These are phyloP conservation scores for Gulo gulo DNA, from an alignment of 2,113 vertebrate genomes.

Conservation along the genomic window DNA sequence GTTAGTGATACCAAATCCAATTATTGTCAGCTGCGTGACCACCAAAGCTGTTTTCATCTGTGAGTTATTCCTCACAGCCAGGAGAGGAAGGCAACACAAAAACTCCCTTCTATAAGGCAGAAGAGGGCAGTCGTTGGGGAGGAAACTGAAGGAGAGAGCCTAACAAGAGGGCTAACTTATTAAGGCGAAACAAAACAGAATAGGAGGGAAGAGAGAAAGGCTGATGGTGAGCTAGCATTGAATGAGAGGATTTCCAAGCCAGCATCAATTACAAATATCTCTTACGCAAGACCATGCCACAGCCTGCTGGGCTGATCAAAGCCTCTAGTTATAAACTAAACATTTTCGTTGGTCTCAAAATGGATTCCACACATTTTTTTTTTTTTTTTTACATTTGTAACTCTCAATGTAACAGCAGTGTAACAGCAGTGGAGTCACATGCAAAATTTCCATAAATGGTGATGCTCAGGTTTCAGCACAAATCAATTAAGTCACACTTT, in stretches of 20 bases:
- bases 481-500: background rate
- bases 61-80: background rate
- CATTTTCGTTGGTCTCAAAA: background rate
- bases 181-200: constrained; percentile 28
- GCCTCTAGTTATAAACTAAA: background rate
- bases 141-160: background rate
- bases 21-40: constrained; percentile 30
- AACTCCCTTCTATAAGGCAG: background rate
- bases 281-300: background rate
- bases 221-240: constrained; percentile 35
- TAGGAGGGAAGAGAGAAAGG: background rate
- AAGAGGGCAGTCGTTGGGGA: background rate
- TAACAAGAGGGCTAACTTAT: background rate
- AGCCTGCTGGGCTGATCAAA: background rate
- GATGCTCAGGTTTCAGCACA: background rate
- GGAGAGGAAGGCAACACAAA: background rate
- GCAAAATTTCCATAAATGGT: background rate
- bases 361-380: background rate
- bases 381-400: background rate
- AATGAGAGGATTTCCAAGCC: constrained; percentile 45
- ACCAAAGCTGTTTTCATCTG: constrained; percentile 10
- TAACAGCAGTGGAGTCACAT: background rate
- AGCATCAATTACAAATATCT: constrained; percentile 10
- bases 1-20: background rate
- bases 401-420: background rate